phyloP scores from a whole-genome alignment of 2,113 vertebrate genomes.

The Balaeniceps rex region DNA sequence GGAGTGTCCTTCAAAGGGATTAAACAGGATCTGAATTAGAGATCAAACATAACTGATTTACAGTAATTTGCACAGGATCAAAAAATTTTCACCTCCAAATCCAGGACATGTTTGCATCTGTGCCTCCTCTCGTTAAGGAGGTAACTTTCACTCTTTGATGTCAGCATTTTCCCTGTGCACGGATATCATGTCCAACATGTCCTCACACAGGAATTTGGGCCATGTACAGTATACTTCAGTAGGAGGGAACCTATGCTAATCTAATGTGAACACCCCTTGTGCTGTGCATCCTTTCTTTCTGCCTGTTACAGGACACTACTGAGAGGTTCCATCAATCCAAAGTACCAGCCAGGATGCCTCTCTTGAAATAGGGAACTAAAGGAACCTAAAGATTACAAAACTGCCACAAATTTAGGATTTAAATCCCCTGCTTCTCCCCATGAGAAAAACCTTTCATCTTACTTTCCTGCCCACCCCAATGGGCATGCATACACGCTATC shows the following conservation, averaged over 20 bases:
- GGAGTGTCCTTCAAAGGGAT: not conserved
- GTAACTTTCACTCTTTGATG: not conserved
- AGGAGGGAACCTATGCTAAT: not conserved
- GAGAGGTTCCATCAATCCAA: not conserved
- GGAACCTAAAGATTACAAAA: not conserved
- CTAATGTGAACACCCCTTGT: not conserved
- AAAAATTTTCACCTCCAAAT: not conserved
- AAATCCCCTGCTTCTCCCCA: not conserved
- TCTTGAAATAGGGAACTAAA: not conserved
- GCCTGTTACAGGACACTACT: not conserved
- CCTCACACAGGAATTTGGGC: not conserved
- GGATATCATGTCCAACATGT: not conserved
- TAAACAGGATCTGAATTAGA: not conserved
- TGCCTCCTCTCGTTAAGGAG: not conserved
- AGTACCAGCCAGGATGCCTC: not conserved
- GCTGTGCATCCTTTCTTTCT: not conserved
- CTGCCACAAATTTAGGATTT: not conserved
- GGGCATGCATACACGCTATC: not conserved
- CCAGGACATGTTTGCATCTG: not conserved
- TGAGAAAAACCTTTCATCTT: not conserved
- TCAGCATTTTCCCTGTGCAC: not conserved
- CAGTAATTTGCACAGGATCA: not conserved
- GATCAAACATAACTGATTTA: not conserved
- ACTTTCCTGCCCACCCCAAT: not conserved
- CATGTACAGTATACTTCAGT: not conserved